Evolutionary conservation across 2,113 vertebrate species (phyloP).

Genomic region (Anguilla japonica): DNA sequence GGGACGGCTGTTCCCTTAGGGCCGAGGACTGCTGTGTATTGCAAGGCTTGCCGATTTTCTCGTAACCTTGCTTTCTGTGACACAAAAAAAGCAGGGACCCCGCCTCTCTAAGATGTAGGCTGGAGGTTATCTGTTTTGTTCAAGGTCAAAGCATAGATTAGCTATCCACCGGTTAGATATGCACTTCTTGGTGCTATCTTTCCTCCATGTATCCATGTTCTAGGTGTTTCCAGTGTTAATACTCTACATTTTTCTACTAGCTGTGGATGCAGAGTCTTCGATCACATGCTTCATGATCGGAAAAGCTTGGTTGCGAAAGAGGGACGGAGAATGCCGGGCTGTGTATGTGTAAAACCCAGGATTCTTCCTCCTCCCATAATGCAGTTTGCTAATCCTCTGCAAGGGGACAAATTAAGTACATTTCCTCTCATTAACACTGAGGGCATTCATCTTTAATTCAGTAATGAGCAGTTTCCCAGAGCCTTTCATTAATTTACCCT

Average conservation of each 20-base stretch:
- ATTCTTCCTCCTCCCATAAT: not conserved
- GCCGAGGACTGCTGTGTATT: not conserved
- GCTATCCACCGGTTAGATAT: not conserved
- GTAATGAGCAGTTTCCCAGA: not conserved
- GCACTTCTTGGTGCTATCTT: not conserved
- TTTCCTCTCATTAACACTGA: not conserved
- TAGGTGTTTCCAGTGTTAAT: not conserved
- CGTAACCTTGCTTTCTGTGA: not conserved
- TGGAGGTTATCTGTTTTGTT: not conserved
- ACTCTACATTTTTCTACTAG: no score
- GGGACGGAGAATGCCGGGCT: no score
- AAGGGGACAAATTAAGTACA: not conserved
- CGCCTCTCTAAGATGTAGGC: not conserved
- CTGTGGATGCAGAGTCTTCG: no score
- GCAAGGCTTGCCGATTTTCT: not conserved
- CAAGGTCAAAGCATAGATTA: not conserved
- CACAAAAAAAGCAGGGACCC: not conserved
- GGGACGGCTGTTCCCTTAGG: not conserved
- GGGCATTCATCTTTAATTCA: not conserved
- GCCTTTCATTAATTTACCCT: no score
- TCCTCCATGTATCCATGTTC: not conserved
- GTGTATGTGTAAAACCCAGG: not conserved
- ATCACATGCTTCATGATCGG: no score
- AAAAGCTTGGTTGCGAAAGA: no score
- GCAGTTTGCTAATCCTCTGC: not conserved